These are phyloP conservation scores for Drosophila falleni DNA, from an alignment of 2,888 invertebrate genomes.

Conservation along the genomic window DNA sequence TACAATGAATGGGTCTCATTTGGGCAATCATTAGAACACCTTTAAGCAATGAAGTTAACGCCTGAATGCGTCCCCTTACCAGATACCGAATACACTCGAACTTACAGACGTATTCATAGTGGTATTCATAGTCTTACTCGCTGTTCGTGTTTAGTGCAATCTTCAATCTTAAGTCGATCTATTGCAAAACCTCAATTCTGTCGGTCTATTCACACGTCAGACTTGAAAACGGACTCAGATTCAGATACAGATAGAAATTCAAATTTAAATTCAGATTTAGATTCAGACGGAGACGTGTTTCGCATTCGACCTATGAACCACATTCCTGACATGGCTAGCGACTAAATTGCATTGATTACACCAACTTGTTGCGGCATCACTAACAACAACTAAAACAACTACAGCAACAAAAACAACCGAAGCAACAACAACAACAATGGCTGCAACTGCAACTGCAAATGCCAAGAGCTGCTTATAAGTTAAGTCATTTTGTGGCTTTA, in stretches of 20 bases:
- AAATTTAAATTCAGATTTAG: constrained; percentile 26
- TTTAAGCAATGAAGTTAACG: constrained; percentile 67
- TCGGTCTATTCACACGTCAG: constrained; percentile 50
- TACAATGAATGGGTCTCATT: constrained; percentile 50
- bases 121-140: constrained; percentile 1
- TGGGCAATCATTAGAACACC: constrained; percentile 76
- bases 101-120: not conserved
- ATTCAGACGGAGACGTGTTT: constrained; percentile 49
- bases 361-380: constrained; percentile 70
- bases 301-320: constrained; percentile 69
- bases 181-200: constrained; percentile 58
- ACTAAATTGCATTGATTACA: constrained; percentile 75
- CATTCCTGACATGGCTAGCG: constrained; percentile 72
- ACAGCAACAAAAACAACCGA: constrained; percentile 1
- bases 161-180: constrained; percentile 63
- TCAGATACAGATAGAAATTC: constrained; percentile 23
- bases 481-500: constrained; percentile 72
- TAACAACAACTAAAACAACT: constrained; percentile 25
- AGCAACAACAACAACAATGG: constrained; percentile 13
- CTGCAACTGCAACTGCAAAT: constrained; percentile 52
- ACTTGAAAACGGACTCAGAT: constrained; percentile 17
- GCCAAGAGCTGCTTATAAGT: constrained; percentile 72
- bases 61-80: constrained; percentile 56
- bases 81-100: constrained; percentile 1
- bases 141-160: constrained; percentile 57